These are phyloP conservation scores for Elephas maximus DNA, from an alignment of 2,113 vertebrate genomes.

Conservation along the genomic window DNA sequence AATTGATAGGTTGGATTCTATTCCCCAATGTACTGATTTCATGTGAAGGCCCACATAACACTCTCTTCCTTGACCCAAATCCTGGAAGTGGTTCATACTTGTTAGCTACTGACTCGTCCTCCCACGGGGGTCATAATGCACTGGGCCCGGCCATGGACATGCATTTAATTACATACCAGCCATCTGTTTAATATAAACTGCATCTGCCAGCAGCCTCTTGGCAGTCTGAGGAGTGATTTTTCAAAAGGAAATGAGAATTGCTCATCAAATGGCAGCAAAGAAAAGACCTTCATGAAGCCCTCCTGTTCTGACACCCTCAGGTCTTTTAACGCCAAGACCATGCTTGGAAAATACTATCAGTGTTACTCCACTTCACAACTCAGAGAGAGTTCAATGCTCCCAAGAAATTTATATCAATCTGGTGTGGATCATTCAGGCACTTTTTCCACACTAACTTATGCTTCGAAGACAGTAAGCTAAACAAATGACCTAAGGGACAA, in stretches of 20 bases:
- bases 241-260: conserved; percentile 75
- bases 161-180: conserved; percentile 82
- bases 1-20: neutral
- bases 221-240: conserved; percentile 76
- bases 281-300: conserved; percentile 73
- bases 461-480: conserved; percentile 61
- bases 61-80: conserved; percentile 73
- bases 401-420: conserved; percentile 33
- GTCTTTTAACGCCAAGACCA: conserved; percentile 50
- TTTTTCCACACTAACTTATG: conserved; percentile 24
- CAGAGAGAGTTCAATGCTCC: conserved; percentile 57
- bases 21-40: conserved; percentile 15
- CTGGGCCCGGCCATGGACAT: conserved; percentile 74
- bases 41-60: neutral
- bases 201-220: conserved; percentile 83
- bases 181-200: conserved; percentile 83
- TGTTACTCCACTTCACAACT: conserved; percentile 51
- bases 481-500: conserved; percentile 68
- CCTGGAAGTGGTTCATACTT: conserved; percentile 73
- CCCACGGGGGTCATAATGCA: conserved; percentile 78
- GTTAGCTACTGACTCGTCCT: conserved; percentile 76
- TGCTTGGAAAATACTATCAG: conserved; percentile 63
- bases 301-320: conserved; percentile 63
- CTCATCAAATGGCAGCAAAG: conserved; percentile 56
- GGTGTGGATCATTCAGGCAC: conserved; percentile 29